Conservation (phyloP, 2,113 vertebrate genomes). For the Calidris pygmaea region DNA sequence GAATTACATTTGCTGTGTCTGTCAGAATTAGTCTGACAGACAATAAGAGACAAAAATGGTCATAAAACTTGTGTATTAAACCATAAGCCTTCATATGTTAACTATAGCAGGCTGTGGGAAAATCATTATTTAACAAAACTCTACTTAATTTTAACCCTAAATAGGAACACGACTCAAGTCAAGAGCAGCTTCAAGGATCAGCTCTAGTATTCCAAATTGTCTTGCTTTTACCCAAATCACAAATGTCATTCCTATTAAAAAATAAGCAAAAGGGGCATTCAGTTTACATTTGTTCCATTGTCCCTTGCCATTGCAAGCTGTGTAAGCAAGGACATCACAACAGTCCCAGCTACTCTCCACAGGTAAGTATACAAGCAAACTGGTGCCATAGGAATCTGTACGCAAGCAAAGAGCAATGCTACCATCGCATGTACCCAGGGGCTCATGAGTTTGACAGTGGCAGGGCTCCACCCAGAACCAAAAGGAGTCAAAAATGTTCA, state of each 20-base stretch:
- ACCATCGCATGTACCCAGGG: accelerated
- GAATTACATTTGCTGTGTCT: not conserved
- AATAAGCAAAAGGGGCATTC: not conserved
- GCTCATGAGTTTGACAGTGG: not conserved
- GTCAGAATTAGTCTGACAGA: not conserved
- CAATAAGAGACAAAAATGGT: not conserved
- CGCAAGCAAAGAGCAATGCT: not conserved
- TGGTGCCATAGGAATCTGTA: no score
- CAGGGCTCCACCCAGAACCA: not conserved
- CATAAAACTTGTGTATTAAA: not conserved
- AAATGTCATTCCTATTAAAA: not conserved
- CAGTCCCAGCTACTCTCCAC: not conserved
- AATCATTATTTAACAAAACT: not conserved
- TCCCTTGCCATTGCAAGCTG: not conserved
- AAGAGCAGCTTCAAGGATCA: not conserved
- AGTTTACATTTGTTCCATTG: not conserved
- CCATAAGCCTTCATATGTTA: not conserved
- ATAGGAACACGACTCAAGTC: not conserved
- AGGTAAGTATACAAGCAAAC: no score
- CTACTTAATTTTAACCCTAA: not conserved
- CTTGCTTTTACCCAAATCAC: not conserved
- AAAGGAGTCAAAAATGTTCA: not conserved
- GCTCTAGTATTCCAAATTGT: not conserved
- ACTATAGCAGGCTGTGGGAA: not conserved
- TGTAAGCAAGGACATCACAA: not conserved